Conservation (phyloP, 2,888 invertebrate species). For the Ariolimax columbianus region DNA sequence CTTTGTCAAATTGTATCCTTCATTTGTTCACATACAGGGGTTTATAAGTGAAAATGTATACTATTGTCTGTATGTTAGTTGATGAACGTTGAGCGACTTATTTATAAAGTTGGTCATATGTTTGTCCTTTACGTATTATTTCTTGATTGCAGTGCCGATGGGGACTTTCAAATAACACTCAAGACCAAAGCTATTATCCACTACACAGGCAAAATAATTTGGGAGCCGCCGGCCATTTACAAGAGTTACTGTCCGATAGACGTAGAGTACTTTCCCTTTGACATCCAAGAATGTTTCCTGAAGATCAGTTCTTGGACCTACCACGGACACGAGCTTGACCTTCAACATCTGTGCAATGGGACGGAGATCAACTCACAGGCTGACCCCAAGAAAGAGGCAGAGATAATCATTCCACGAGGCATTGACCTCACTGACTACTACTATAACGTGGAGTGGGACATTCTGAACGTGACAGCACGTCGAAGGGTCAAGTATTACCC, state of each 20-base stretch:
- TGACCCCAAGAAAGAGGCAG: constrained; percentile 26
- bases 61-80: no score
- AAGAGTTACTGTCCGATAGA: constrained; percentile 85
- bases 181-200: constrained; percentile 97
- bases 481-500: constrained; percentile 81
- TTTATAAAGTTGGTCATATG: not conserved
- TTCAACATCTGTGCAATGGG: constrained; percentile 65
- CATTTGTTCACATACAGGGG: no score
- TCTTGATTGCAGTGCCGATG: constrained; percentile 87
- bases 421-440: constrained; percentile 78
- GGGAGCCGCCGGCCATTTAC: constrained; percentile 99
- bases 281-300: constrained; percentile 95
- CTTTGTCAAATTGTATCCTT: no score
- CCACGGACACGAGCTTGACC: constrained; percentile 75
- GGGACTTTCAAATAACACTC: constrained; percentile 94
- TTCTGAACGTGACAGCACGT: constrained; percentile 82
- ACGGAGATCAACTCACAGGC: constrained; percentile 40
- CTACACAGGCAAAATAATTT: constrained; percentile 92
- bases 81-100: not conserved
- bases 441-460: constrained; percentile 78
- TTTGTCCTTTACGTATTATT: not conserved
- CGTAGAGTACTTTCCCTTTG: constrained; percentile 80
- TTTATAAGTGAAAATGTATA: no score
- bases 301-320: constrained; percentile 91
- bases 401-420: constrained; percentile 69